phyloP scores from a whole-genome alignment of 2,888 invertebrate species.

The Agrochola lychnidis region DNA sequence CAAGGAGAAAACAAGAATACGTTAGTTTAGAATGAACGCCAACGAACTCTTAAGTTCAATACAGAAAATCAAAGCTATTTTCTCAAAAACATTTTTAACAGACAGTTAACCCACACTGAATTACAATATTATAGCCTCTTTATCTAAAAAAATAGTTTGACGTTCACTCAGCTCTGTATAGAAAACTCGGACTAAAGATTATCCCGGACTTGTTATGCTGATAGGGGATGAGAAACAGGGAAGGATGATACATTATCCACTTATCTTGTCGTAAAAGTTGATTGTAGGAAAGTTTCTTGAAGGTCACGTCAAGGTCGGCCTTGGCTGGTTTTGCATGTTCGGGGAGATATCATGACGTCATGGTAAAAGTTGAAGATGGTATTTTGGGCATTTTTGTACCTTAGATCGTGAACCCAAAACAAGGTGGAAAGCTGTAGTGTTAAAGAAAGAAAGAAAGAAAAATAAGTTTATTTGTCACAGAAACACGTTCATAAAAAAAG shows the following conservation, averaged over 20 bases:
- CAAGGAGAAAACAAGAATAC: too few relatives aligned
- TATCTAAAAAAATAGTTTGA: conserved; percentile 18
- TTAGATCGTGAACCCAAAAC: not conserved
- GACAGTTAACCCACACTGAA: not conserved
- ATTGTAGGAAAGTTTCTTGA: conserved; percentile 44
- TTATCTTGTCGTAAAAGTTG: conserved; percentile 58
- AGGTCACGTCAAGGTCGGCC: conserved; percentile 39
- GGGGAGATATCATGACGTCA: conserved; percentile 35
- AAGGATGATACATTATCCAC: conserved; percentile 57
- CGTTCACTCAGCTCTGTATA: not conserved
- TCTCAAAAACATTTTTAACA: not conserved
- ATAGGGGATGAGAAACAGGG: conserved; percentile 30
- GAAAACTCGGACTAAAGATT: conserved; percentile 33
- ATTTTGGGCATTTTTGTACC: not conserved
- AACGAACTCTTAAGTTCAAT: too few relatives aligned
- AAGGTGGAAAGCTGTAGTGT: too few relatives aligned
- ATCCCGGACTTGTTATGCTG: conserved; percentile 44
- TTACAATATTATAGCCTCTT: not conserved
- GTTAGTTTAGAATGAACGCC: too few relatives aligned
- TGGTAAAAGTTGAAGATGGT: not conserved
- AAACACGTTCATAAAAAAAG: too few relatives aligned
- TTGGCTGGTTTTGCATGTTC: conserved; percentile 32
- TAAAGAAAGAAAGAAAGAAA: too few relatives aligned
- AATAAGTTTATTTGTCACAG: too few relatives aligned
- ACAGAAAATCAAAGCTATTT: not conserved